Base-by-base conservation (phyloP, 1,140 invertebrate genomes). In the Drosophila pachea region DNA sequence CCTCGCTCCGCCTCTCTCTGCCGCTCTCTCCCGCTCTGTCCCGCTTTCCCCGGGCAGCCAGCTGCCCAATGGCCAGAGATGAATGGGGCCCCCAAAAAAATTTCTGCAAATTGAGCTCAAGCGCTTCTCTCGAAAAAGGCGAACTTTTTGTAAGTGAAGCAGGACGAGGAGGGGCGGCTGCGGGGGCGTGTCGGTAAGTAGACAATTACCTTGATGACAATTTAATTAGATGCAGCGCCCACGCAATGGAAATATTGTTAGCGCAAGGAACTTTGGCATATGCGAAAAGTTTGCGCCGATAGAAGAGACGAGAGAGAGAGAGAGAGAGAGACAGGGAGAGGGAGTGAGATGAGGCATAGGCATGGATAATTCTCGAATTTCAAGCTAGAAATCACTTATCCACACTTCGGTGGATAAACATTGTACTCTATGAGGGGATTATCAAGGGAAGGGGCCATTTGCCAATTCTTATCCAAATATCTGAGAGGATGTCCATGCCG, bases 11-110 rank as follows among this genome's bases (percentile, higher is more conserved):
- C 1, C 48, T 49, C 48, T 7, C 12, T 16, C 31, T 33, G 7
- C 47, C 14, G 11, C 43, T 31, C 29, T 7, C 48, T 49, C 5
- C 8, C n/a, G n/a, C n/a, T n/a, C 50, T 53, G 6, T 4, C 33
- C 7, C 49, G 12, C 36, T 22, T 31, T 14, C 14, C 11, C 2
- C 12, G 40, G 14, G 38, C 31, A 43, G 40, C 47, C 61, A 32
- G 53, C 8, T 58, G 62, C 33, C 43, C 53, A 55, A 56, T 50
- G 49, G 49, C 49, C 35, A 50, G 35, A 47, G 11, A 35, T 48
- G 42, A 47, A 35, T 32, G 35, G 16, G 42, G 38, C 42, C 42
- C 31, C 40, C 40, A 35, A 47, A 58, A 59, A 36, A n/a, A n/a
- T n/a, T 59, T 42, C 29, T 47, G 16, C 14, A 50, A 50, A 31